Conservation (phyloP, 2,113 vertebrate species). For the Bubo bubo region DNA sequence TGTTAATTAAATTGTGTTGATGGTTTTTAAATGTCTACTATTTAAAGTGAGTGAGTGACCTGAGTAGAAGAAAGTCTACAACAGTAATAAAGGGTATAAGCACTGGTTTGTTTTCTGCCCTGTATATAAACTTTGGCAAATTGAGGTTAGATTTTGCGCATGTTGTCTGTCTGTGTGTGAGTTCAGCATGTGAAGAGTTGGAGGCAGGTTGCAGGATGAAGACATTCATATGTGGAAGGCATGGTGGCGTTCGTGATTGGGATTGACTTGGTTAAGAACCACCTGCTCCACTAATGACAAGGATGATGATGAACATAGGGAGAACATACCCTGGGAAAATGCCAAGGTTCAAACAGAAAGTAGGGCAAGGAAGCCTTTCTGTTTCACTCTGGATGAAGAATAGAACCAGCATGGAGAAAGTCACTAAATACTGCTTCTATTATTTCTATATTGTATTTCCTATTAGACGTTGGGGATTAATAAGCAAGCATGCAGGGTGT, state of each 20-base stretch:
- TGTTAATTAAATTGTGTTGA: constrained; percentile 11
- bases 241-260: not conserved
- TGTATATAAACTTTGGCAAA: not conserved
- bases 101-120: not conserved
- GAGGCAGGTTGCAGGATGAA: not conserved
- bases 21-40: not conserved
- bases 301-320: not conserved
- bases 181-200: not conserved
- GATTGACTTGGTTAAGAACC: not conserved
- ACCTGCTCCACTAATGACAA: not conserved
- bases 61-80: not conserved
- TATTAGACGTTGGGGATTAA: not conserved
- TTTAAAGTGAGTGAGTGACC: not conserved
- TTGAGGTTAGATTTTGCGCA: not conserved
- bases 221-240: not conserved
- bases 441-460: not conserved
- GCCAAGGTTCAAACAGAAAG: not conserved
- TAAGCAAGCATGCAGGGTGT: not conserved
- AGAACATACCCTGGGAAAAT: not conserved
- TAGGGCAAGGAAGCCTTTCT: not conserved
- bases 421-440: not conserved
- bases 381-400: not conserved
- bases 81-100: not conserved
- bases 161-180: not conserved
- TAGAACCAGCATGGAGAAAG: not conserved